Evolutionary conservation across 2,113 vertebrate genomes (phyloP).

Genomic region (Miniopterus natalensis): DNA sequence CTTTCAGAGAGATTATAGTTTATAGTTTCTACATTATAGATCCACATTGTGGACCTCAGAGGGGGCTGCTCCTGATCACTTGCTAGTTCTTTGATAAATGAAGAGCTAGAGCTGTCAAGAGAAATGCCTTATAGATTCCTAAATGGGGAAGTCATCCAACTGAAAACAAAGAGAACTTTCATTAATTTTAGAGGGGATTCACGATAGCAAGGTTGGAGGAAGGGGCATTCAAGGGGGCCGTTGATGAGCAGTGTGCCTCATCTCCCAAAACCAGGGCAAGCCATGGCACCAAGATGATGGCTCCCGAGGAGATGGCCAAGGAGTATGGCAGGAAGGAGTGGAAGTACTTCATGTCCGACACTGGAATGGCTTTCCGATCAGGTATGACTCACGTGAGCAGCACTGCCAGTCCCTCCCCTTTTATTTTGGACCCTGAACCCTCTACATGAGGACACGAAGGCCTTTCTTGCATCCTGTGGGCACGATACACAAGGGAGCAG

Average conservation of each 20-base stretch:
- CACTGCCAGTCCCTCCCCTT: neutral
- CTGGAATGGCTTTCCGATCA: constrained; percentile 93
- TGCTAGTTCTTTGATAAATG: too few relatives aligned
- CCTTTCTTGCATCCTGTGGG: too few relatives aligned
- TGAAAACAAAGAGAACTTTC: neutral
- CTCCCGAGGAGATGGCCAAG: constrained; percentile 90
- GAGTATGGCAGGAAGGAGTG: constrained; percentile 93
- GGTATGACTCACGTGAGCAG: constrained; percentile 85
- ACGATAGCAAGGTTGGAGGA: neutral
- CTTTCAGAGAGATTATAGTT: neutral
- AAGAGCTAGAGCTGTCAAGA: neutral
- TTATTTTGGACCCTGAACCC: neutral
- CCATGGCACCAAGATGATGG: constrained; percentile 93
- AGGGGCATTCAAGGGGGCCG: neutral
- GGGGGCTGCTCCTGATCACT: neutral
- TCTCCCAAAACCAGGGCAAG: constrained; percentile 89
- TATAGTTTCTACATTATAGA: too few relatives aligned
- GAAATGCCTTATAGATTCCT: neutral
- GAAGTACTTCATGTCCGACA: constrained; percentile 94
- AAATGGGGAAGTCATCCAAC: neutral
- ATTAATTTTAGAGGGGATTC: neutral
- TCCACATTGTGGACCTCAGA: neutral
- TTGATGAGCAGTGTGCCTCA: neutral
- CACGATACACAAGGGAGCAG: neutral
- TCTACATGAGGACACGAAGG: neutral